These are phyloP conservation scores for Leptinotarsa lineolata DNA, from an alignment of 1,140 invertebrate species.

Conservation along the genomic window DNA sequence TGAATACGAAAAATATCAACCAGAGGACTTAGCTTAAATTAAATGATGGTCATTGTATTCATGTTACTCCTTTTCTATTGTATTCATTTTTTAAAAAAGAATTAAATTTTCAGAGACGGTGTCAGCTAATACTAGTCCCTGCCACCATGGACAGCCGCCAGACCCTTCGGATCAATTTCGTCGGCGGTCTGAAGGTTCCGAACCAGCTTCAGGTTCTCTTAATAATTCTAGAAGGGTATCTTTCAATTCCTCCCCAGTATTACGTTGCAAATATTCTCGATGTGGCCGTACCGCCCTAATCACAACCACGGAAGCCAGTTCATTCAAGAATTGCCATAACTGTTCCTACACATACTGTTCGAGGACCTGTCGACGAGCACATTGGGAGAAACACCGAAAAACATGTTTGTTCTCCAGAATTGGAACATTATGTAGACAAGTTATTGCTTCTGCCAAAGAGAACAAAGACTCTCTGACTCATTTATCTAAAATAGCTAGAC, in stretches of 20 bases:
- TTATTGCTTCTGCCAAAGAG: conserved; percentile 84
- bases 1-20: too few relatives aligned
- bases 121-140: conserved; percentile 57
- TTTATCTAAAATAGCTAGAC: conserved; percentile 77
- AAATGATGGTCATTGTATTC: not conserved
- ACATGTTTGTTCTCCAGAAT: conserved; percentile 89
- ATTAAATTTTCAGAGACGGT: conserved; percentile 51
- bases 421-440: conserved; percentile 84
- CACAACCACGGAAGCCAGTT: conserved; percentile 68
- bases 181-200: conserved; percentile 62
- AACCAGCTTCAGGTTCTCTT: conserved; percentile 46
- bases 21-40: not conserved
- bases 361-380: conserved; percentile 77
- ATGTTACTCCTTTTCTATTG: not conserved
- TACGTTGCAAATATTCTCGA: conserved; percentile 78
- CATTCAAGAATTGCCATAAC: conserved; percentile 81
- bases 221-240: conserved; percentile 37
- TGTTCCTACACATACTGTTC: conserved; percentile 89
- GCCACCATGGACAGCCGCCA: conserved; percentile 57
- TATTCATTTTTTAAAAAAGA: too few relatives aligned
- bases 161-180: conserved; percentile 49
- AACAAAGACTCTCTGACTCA: conserved; percentile 77
- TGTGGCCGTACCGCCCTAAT: conserved; percentile 64
- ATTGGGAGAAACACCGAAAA: conserved; percentile 90
- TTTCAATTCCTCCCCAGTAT: conserved; percentile 56